Percentiles rank a stretch among this genome's conserved stretches.
These are phyloP conservation scores for Iguana delicatissima DNA, from an alignment of 2,797 vertebrate species.

Conservation along the genomic window DNA sequence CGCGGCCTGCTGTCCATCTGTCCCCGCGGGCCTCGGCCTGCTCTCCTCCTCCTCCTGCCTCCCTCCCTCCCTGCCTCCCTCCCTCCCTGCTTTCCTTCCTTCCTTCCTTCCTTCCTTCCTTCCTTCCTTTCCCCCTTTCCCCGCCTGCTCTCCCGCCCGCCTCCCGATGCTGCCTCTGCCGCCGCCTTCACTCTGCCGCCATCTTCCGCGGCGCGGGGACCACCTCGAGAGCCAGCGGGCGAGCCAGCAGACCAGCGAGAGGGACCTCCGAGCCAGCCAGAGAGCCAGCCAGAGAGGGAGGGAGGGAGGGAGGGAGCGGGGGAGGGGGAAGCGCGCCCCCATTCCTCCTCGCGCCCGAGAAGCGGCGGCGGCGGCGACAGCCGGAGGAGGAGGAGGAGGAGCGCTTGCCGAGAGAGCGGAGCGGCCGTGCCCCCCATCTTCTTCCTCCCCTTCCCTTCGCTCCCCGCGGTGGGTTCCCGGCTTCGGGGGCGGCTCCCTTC, in stretches of 20 bases:
- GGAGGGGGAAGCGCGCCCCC: conserved; percentile 74
- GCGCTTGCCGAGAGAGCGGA: no score
- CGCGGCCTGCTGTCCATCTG: no score
- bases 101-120: background rate
- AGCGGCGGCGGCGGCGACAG: background rate
- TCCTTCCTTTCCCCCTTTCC: conserved; percentile 27
- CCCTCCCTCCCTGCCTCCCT: background rate
- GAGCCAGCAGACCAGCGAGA: conserved; percentile 67
- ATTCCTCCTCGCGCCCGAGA: conserved; percentile 67
- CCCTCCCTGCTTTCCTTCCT: no score
- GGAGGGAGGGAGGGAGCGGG: conserved; percentile 59
- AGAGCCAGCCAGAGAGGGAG: conserved; percentile 60
- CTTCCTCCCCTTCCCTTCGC: no score
- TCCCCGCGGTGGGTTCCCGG: no score
- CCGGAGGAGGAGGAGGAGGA: background rate
- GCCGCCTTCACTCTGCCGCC: conserved; percentile 82
- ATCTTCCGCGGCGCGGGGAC: conserved; percentile 84
- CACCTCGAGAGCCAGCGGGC: conserved; percentile 78
- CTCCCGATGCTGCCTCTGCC: conserved; percentile 26
- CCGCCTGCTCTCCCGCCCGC: conserved; percentile 57
- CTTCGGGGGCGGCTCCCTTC: no score
- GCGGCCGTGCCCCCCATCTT: no score
- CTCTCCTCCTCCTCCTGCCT: no score
- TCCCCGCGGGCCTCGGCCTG: no score
- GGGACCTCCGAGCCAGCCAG: no score